A percentile compares a stretch with the other conserved stretches of the same genome.
These are phyloP conservation scores for Paramormyrops hopkinsi DNA, from an alignment of 2,797 vertebrate genomes.

Conservation along the genomic window DNA sequence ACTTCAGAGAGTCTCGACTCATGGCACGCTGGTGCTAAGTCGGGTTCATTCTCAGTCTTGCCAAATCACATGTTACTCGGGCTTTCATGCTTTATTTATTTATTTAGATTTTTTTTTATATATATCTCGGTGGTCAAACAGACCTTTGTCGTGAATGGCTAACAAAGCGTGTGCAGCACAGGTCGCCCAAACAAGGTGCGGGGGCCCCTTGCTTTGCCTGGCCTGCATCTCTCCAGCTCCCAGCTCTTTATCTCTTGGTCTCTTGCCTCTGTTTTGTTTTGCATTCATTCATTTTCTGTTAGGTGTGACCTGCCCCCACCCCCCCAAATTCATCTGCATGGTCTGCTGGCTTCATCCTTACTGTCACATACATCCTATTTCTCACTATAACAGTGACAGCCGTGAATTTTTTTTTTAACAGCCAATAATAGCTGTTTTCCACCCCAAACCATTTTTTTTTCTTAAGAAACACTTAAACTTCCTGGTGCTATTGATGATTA, in stretches of 20 bases:
- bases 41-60: neutral
- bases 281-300: neutral
- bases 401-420: neutral
- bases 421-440: constrained; percentile 12
- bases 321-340: neutral
- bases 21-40: neutral
- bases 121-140: neutral
- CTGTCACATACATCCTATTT: constrained; percentile 13
- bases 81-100: neutral
- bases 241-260: neutral
- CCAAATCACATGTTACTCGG: neutral
- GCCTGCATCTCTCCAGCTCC: neutral
- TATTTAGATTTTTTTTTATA: neutral
- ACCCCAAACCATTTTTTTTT: neutral
- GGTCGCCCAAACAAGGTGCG: neutral
- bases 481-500: neutral
- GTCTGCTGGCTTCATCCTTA: neutral
- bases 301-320: neutral
- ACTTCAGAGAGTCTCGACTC: neutral
- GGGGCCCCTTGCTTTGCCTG: neutral
- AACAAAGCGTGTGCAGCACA: neutral
- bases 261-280: constrained; percentile 10
- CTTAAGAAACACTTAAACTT: neutral
- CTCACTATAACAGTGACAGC: constrained; percentile 18
- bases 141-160: neutral